Percentiles rank a stretch among this genome's conserved stretches.
These are phyloP conservation scores for Crenichthys baileyi DNA, from an alignment of 2,797 vertebrate genomes.

Conservation along the genomic window DNA sequence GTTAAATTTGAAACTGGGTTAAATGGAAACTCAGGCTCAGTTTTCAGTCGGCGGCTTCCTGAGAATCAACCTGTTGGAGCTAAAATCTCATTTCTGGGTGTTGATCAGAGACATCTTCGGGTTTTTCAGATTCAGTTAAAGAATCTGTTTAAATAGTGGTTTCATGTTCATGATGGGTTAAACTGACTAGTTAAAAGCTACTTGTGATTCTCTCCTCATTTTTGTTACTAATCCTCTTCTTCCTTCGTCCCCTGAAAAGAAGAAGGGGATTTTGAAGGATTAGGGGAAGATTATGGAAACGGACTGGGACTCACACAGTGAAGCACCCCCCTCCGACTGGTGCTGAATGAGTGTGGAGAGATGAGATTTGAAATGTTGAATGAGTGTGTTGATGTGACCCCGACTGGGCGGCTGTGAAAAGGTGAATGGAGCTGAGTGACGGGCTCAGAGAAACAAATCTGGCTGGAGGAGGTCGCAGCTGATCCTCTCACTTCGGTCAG, in stretches of 20 bases:
- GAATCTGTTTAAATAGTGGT: neutral
- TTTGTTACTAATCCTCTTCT: constrained; percentile 3
- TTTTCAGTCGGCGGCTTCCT: neutral
- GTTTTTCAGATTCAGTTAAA: neutral
- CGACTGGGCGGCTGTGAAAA: constrained; percentile 13
- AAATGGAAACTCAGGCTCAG: neutral
- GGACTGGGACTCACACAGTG: constrained; percentile 18
- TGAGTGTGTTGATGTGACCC: constrained; percentile 49
- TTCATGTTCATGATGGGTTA: neutral
- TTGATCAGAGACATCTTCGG: neutral
- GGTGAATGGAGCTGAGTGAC: constrained; percentile 53
- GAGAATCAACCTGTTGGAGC: no score
- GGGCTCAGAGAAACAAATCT: neutral
- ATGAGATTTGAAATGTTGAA: constrained; percentile 28
- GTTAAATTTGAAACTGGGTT: neutral
- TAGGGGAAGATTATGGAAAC: constrained; percentile 46
- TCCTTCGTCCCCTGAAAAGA: neutral
- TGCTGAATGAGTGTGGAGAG: constrained; percentile 45
- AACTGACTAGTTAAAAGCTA: neutral
- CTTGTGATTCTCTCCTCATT: constrained; percentile 11
- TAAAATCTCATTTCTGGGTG: no score
- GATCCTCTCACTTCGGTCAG: neutral
- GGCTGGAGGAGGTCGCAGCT: neutral
- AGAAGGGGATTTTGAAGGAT: constrained; percentile 49
- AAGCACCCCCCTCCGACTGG: neutral